These are phyloP conservation scores for Myrmecobius fasciatus DNA, from an alignment of 2,113 vertebrate species.

Conservation along the genomic window DNA sequence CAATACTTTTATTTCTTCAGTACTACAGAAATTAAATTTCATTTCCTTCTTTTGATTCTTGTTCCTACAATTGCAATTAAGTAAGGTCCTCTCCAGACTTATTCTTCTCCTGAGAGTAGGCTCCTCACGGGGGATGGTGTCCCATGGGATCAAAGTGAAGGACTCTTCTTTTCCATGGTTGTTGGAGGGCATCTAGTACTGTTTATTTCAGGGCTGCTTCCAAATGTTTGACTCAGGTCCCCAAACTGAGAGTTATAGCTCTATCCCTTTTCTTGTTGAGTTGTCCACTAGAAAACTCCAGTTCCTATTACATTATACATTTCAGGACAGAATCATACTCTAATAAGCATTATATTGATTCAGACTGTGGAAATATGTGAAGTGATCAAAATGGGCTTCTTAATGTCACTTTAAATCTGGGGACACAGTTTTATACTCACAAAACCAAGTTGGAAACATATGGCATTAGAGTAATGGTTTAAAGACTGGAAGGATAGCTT, in stretches of 20 bases:
- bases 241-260: background rate
- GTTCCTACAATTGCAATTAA: background rate
- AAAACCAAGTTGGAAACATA: background rate
- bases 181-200: background rate
- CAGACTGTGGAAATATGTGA: background rate
- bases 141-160: background rate
- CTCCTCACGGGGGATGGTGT: background rate
- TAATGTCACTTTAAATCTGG: background rate
- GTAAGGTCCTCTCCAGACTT: background rate
- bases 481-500: background rate
- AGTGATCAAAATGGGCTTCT: background rate
- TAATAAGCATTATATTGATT: background rate
- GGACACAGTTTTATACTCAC: background rate
- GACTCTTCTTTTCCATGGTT: background rate
- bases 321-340: background rate
- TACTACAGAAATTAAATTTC: background rate
- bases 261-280: background rate
- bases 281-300: background rate
- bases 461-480: background rate
- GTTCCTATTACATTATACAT: background rate
- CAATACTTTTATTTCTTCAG: background rate
- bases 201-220: background rate
- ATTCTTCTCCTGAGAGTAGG: background rate
- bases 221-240: background rate
- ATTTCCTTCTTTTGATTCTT: background rate